Evolutionary conservation across 2,797 vertebrate species (phyloP), one percentile per base, ranked within the genome.

Genomic region (Sylvia borin): DNA sequence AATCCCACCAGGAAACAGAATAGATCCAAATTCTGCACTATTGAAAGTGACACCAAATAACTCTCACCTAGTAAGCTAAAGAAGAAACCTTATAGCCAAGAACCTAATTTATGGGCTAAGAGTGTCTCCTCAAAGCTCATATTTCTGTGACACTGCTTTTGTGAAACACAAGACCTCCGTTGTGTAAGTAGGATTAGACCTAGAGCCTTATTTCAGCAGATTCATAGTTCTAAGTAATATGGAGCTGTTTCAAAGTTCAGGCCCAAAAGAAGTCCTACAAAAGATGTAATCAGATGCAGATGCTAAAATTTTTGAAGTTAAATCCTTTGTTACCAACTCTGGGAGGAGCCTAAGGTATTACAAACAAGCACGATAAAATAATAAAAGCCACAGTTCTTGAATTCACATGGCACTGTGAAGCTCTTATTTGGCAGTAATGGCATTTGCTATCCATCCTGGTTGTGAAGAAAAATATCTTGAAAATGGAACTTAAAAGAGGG

Each of bases 231-330:
- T 89, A 67, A 74, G 71, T 82, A 79, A 51, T 65, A 65, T 14
- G 21, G 47, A 96, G 43, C 13, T 89, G 31, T 93, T 96, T 89
- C 57, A 80, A 83, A 71, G 31, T 80, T 87, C 88, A 87, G 88
- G 4, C 50, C 42, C 74, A 27, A 80, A 82, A 86, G 77, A 91
- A 89, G 45, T 61, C 38, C 71, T 84, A 74, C 84, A 85, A 88
- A 82, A 67, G 60, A 79, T n/a, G 75, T 92, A 93, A 95, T 92
- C 68, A 91, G 88, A 91, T 32, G 34, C 86, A 96, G 92, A 92
- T 91, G 93, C 71, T 87, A 77, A 73, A 70, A 50, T 87, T 96
- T 93, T 92, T 54, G 11, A 81, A 88, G 66, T 67, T 85, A 92
- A 95, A 73, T 65, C 74, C 72, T 70, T 79, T 74, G 57, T 94